These are phyloP conservation scores for Rynchops niger DNA, from an alignment of 2,113 vertebrate species.

Conservation along the genomic window DNA sequence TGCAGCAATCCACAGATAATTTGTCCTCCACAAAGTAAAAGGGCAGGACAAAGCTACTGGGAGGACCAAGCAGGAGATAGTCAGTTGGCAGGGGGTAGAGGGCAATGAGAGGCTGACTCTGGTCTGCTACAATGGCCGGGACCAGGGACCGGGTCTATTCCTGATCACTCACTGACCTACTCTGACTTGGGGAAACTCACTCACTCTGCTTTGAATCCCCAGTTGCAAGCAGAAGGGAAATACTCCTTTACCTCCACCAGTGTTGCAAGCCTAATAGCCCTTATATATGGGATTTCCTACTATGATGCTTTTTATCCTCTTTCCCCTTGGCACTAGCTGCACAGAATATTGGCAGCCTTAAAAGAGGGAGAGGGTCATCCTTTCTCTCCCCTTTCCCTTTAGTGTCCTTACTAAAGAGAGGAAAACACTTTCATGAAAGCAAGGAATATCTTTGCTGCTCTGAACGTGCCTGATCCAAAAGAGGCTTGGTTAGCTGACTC, in stretches of 20 bases:
- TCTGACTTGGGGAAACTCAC: not conserved
- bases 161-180: not conserved
- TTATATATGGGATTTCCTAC: not conserved
- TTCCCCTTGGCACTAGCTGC: not conserved
- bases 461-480: not conserved
- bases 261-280: not conserved
- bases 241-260: not conserved
- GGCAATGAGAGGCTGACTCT: not conserved
- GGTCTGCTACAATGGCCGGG: not conserved
- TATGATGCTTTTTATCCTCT: not conserved
- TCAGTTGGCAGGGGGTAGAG: not conserved
- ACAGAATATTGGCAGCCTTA: not conserved
- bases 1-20: not conserved
- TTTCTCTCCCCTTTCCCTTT: not conserved
- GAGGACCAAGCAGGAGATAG: not conserved
- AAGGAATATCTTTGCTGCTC: not conserved
- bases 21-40: not conserved
- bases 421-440: not conserved
- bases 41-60: not conserved
- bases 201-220: not conserved
- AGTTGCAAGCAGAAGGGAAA: not conserved
- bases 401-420: not conserved
- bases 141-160: not conserved
- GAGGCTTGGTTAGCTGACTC: slow-evolving; percentile 36
- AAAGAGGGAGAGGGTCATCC: not conserved